phyloP scores from a whole-genome alignment of 2,888 invertebrate species.

The Nycteola revayana region DNA sequence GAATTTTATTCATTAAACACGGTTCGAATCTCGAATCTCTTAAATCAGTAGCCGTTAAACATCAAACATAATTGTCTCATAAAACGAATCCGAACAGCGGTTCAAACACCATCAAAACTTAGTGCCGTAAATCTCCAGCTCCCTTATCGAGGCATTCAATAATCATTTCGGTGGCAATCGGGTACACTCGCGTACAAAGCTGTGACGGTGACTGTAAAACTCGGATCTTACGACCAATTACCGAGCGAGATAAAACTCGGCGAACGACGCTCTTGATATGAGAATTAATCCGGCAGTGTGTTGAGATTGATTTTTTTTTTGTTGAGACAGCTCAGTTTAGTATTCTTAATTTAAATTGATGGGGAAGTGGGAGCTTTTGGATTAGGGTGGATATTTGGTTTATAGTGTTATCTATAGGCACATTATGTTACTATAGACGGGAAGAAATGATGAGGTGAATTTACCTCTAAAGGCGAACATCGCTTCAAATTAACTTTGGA shows the following conservation, averaged over 20 bases:
- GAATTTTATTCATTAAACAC: no score
- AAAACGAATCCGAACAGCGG: constrained; percentile 7
- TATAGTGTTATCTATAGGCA: no score
- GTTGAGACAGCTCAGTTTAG: neutral
- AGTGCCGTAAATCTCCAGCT: constrained; percentile 31
- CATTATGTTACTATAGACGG: no score
- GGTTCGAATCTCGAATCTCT: no score
- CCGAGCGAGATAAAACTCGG: constrained; percentile 59
- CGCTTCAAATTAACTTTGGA: no score
- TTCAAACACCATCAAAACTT: constrained; percentile 32
- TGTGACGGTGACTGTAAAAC: constrained; percentile 48
- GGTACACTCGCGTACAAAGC: constrained; percentile 51
- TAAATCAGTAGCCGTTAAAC: constrained; percentile 2
- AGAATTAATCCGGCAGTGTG: constrained; percentile 42
- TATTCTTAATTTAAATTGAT: neutral
- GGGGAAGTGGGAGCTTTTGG: no score
- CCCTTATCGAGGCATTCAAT: constrained; percentile 46
- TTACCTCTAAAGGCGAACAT: no score
- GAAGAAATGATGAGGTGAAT: no score
- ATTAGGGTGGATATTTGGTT: no score
- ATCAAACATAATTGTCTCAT: no score
- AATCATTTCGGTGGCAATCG: constrained; percentile 49
- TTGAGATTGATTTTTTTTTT: constrained; percentile 43
- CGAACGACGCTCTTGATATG: constrained; percentile 49
- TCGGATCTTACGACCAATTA: constrained; percentile 68